phyloP scores from a whole-genome alignment of 2,797 vertebrate species.

The Molossus alvarezi region DNA sequence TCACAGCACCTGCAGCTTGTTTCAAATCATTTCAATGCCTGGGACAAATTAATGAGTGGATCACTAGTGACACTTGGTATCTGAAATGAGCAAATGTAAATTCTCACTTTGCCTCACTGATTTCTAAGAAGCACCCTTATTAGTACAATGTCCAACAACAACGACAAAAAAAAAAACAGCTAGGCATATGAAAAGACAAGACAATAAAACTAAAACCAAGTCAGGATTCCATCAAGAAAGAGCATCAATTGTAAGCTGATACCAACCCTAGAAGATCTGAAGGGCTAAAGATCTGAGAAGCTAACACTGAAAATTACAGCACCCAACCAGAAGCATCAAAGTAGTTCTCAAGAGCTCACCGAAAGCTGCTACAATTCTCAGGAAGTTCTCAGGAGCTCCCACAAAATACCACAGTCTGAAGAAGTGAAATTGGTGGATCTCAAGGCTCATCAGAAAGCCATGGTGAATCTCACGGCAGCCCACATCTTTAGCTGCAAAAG shows the following conservation, averaged over 20 bases:
- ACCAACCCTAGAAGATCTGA: neutral
- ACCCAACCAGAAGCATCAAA: neutral
- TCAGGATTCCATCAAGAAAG: neutral
- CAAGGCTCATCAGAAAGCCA: neutral
- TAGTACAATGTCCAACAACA: neutral
- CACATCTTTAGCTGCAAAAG: neutral
- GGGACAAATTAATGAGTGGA: neutral
- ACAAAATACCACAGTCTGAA: neutral
- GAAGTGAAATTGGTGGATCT: constrained; percentile 34
- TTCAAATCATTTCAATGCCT: neutral
- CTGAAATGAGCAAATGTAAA: neutral
- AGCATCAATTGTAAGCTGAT: too few relatives aligned
- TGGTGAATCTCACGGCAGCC: neutral
- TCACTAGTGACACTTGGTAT: neutral
- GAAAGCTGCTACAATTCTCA: neutral
- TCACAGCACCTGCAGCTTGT: neutral
- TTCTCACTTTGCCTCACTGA: constrained; percentile 14
- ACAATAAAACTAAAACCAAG: neutral
- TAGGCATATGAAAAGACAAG: neutral
- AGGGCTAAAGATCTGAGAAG: neutral
- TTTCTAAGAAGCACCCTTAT: constrained; percentile 27
- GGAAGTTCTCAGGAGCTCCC: constrained; percentile 15
- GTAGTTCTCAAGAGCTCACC: neutral
- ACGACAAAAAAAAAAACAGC: neutral
- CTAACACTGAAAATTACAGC: neutral